Base-by-base conservation (phyloP, 2,113 vertebrate species). In the Chloebia gouldiae region DNA sequence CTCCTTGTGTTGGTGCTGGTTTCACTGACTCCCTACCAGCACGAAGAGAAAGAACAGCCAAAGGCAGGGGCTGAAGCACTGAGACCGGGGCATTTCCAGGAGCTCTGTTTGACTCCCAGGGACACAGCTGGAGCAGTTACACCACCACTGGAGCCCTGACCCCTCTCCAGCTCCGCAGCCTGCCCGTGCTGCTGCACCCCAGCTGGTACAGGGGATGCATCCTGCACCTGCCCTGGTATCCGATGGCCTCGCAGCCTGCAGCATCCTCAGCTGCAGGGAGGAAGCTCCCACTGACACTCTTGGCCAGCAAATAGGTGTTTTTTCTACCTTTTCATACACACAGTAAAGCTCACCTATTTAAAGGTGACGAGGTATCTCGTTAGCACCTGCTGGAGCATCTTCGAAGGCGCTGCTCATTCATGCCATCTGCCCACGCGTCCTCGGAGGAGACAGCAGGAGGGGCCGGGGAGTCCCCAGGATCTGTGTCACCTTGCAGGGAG, bases 151-250 rank as follows among this genome's bases (percentile, higher is more conserved):
- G 39, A 39, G 39, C 39, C 39, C 39, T 39, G 39, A 39, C 39
- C 39, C 39, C 39, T 39, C 39, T 39, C 39, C 39, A 0, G 33
- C 61, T 42, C 35, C 30, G 13, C 60, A 37, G 39, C 47, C 56
- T 20, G 24, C 15, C 39, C 1, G 1, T 9, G 59, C 53, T 54
- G 47, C 47, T 3, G 25, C 53, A 50, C 3, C 15, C 2, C 0
- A 33, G 37, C 50, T 0, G 0, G 37, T 3, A 19, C 39, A 10
- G 45, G 9, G 31, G 8, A 59, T 0, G 0, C 39, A 50, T 56
- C 60, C 70, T 24, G n/a, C 45, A 10, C 33, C 30, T 5, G 1
- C 19, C 54, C 72, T 10, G 9, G 2, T 7, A 47, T 6, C 12
- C 4, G 0, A 23, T 1, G 1, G 65, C 56, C 42, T 56, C 6